These are phyloP conservation scores for Pseudorasbora parva DNA, from an alignment of 2,113 vertebrate genomes.

Conservation along the genomic window DNA sequence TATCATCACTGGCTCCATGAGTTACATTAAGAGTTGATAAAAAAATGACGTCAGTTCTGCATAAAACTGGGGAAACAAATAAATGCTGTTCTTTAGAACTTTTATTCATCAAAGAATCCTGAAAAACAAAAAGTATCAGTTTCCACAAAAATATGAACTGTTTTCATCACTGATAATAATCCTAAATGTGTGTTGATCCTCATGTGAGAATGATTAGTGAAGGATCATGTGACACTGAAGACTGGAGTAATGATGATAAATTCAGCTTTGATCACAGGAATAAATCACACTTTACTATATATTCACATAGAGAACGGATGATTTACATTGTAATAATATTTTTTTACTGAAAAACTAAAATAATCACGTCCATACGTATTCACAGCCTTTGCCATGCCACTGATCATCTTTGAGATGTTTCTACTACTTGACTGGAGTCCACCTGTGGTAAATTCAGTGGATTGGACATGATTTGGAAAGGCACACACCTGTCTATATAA, in stretches of 20 bases:
- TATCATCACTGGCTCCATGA: background rate
- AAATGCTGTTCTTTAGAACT: background rate
- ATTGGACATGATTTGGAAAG: no score
- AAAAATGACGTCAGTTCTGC: conserved; percentile 11
- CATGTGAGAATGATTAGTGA: background rate
- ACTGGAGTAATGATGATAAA: background rate
- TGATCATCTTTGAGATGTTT: no score
- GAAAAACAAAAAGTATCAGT: background rate
- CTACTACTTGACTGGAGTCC: no score
- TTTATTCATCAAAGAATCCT: background rate
- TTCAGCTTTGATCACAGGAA: background rate
- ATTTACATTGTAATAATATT: background rate
- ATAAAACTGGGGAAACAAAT: background rate
- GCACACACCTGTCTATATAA: no score
- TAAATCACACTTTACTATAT: background rate
- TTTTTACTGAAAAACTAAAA: background rate
- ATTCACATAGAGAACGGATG: background rate
- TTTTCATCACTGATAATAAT: background rate
- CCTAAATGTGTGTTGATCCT: background rate
- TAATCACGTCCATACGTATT: no score
- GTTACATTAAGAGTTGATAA: background rate
- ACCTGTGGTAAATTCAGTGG: no score
- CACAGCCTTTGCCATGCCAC: no score
- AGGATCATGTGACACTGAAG: conserved; percentile 6
- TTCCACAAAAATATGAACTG: background rate